Evolutionary conservation across 2,797 vertebrate genomes (phyloP), one percentile per base, ranked within the genome.

Genomic region (Erethizon dorsatum): DNA sequence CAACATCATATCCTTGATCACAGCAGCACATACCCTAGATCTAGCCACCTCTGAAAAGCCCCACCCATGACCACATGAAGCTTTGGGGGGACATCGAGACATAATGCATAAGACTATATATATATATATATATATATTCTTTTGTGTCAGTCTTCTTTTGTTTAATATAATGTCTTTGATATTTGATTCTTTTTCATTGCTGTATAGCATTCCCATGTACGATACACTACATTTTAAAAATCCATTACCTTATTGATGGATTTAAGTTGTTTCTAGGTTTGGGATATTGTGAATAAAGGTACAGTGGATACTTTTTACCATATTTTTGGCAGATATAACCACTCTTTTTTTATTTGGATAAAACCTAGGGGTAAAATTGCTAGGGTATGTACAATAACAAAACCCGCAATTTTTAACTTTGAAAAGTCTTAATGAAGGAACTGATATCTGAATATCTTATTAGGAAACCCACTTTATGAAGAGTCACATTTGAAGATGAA

Each of bases 131-230:
- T 15, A 31, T 67, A n/a, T 87, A 63, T 4, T 67, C 15, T 83
- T 91, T 96, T 91, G 61, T 77, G 12, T 83, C 45, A 92, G 78
- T 2, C 31, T 92, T 96, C 61, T 85, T 96, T 95, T 94, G n/a
- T 79, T 97, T 90, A 90, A 93, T 7, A 61, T 73, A 67, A 22
- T 79, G 11, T 94, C 75, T 87, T 20, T 96, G 63, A 90, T 56
- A 88, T 78, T 83, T 14, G 67, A 26, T 83, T 83, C 26, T 77
- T 95, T 94, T 79, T 90, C 41, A 31, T 83, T 83, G 24, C 12
- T 80, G 6, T 77, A 11, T 63, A 61, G 37, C 33, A 80, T 96
- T 86, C 5, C 59, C 31, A 82, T 65, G 11, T 92, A 85, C 73
- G 50, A 56, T 86, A 89, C 9, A 71, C 3, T 37, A 90, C 31